phyloP scores from a whole-genome alignment of 2,113 vertebrate species.

The Hemichromis elongatus region DNA sequence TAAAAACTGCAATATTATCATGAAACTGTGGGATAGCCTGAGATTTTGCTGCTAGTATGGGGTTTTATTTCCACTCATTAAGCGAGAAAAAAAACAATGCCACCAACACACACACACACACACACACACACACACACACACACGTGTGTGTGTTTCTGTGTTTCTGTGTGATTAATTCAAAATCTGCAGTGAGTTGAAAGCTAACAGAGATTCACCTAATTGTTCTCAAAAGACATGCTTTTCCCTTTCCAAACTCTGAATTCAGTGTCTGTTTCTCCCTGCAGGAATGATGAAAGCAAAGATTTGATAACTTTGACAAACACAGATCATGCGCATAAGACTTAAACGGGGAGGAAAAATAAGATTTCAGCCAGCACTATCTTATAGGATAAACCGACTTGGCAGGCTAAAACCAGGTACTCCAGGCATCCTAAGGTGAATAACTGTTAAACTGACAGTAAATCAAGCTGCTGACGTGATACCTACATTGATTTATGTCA shows the following conservation, averaged over 20 bases:
- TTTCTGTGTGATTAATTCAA: slow-evolving; percentile 29
- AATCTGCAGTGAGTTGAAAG: slow-evolving; percentile 12
- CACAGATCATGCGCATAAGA: not conserved
- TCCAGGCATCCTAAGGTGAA: not conserved
- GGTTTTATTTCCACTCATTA: not conserved
- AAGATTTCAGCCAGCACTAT: not conserved
- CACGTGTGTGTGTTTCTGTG: too few species aligned
- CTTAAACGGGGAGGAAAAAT: not conserved
- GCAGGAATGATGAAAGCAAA: not conserved
- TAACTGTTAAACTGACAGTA: not conserved
- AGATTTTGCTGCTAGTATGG: not conserved
- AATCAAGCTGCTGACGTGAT: slow-evolving; percentile 6
- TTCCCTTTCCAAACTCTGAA: not conserved
- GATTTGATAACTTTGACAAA: slow-evolving; percentile 6
- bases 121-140: too few species aligned
- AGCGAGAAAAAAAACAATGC: not conserved
- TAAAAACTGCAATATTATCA: not conserved
- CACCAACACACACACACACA: too few species aligned
- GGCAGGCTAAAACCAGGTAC: not conserved
- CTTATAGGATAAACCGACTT: not conserved
- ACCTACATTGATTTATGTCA: not conserved
- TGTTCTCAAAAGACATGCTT: not conserved
- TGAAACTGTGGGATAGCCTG: not conserved
- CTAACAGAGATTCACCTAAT: not conserved
- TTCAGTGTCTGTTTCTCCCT: not conserved